Base-by-base conservation (phyloP, 1,140 invertebrate genomes). In the Diorhabda sublineata region DNA sequence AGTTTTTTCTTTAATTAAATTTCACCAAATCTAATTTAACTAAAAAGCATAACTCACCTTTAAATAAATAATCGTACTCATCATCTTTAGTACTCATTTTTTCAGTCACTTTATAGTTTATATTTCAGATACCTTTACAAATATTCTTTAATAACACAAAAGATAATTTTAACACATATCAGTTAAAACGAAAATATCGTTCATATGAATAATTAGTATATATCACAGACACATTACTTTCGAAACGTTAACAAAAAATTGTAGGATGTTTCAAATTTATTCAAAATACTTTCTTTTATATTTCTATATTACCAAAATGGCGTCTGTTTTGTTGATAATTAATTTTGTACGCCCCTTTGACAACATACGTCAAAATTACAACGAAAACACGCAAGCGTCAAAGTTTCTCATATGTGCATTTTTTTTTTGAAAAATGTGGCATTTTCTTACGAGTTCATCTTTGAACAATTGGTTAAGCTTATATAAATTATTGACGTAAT, bases 1-100 rank as follows among this genome's bases (percentile, higher is more conserved):
- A 26, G 26, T 26, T 11, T 60, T 60, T 60, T 60, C 42, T 60
- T 11, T 60, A 9, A 6, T 60, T 60, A 11, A 9, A 42, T n/a
- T 11, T 60, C 7, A 9, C 8, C 2, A 3, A 3, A 26, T 6
- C 6, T 56, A 56, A 7, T 60, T 60, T 60, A 26, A 11, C n/a
- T n/a, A 42, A 67, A 71, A 70, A 61, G 72, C 45, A 45, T 59
- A 57, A 44, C 83, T 86, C 89, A 98, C 97, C 97, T 96, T 99
- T 99, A 87, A 99, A 99, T 84, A 99, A 91, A 91, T 99, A 99
- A 88, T 99, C 98, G 85, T 99, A 99, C 88, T 99, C 97, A 86
- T 98, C 97, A 87, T 98, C 97, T 87, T 96, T 94, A 85, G 92
- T 93, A 84, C 92, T 93, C 94, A 96, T 97, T 85, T 88, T 88